Evolutionary conservation across 2,888 invertebrate genomes (phyloP), one percentile per base, ranked within the genome.

Genomic region (Serripes groenlandicus): DNA sequence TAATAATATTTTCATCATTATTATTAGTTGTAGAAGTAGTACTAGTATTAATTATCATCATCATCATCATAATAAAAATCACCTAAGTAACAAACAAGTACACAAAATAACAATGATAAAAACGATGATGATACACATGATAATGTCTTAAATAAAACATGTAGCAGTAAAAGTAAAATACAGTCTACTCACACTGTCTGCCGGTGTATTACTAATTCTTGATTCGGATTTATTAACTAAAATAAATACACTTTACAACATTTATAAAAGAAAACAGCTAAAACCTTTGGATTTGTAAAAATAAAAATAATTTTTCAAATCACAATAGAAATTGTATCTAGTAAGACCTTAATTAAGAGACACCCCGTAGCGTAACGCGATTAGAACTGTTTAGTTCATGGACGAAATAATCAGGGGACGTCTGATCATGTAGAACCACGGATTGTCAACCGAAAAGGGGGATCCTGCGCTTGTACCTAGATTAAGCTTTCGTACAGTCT

Each of bases 281-380:
- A 66, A 42, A 66, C 37, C 66, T 32, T 42, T 42, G 66, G 66
- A 66, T 66, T 66, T 66, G 28, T 66, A 66, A 26, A 23, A 66
- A 42, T 26, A 66, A 42, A 66, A 42, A 66, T 26, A 66, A 35
- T 42, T 26, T 34, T 34, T 26, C 66, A 66, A 66, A 42, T 66
- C 66, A 23, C 66, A n/a, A 32, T 66, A 66, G 35, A 66, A 37
- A 26, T 28, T 66, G 37, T 66, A 66, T 66, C 66, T 66, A 11
- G 28, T 66, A 28, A 66, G 26, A 23, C 66, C n/a, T 66, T 66
- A 66, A 66, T 66, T 66, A 66, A 35, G 35, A 32, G 66, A 26
- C 42, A 66, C 66, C 66, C 66, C 66, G 66, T 66, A 66, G 66
- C 3, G 23, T 66, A 66, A 66, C 66, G 66, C 66, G 66, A 66